phyloP scores from a whole-genome alignment of 2,113 vertebrate genomes.

The Pseudois nayaur region DNA sequence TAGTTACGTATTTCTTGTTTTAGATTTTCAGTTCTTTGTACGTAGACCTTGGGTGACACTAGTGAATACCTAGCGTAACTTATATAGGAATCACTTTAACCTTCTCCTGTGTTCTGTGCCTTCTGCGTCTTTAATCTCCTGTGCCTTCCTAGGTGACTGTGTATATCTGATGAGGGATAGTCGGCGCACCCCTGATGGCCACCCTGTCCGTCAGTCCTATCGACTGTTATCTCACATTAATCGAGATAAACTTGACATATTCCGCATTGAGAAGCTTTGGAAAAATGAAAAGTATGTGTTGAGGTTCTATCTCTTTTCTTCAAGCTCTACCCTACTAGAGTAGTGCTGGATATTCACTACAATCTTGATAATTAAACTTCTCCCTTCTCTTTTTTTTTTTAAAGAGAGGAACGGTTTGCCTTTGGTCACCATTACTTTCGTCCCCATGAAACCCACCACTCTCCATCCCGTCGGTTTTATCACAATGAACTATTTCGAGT shows the following conservation, averaged over 20 bases:
- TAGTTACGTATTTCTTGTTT: background rate
- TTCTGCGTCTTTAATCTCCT: background rate
- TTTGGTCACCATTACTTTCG: slow-evolving; percentile 99
- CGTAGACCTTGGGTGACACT: background rate
- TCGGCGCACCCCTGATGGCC: slow-evolving; percentile 92
- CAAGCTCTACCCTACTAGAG: background rate
- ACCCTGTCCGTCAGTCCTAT: slow-evolving; percentile 96
- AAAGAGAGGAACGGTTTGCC: slow-evolving; percentile 95
- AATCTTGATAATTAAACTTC: background rate
- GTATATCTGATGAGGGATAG: slow-evolving; percentile 99
- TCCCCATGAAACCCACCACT: slow-evolving; percentile 98
- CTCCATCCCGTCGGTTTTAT: slow-evolving; percentile 96
- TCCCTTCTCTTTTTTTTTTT: background rate
- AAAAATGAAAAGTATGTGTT: slow-evolving; percentile 95
- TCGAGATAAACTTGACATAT: slow-evolving; percentile 97
- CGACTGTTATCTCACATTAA: slow-evolving; percentile 95
- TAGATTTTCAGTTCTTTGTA: background rate
- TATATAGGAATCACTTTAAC: background rate
- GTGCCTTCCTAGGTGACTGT: slow-evolving; percentile 88
- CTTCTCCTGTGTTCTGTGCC: background rate
- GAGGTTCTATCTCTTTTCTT: background rate
- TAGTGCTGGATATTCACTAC: background rate
- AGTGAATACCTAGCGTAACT: background rate
- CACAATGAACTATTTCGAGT: slow-evolving; percentile 98
- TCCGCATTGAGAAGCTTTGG: slow-evolving; percentile 99